Conservation (phyloP, 1,140 invertebrate species). For the Cylas formicarius region DNA sequence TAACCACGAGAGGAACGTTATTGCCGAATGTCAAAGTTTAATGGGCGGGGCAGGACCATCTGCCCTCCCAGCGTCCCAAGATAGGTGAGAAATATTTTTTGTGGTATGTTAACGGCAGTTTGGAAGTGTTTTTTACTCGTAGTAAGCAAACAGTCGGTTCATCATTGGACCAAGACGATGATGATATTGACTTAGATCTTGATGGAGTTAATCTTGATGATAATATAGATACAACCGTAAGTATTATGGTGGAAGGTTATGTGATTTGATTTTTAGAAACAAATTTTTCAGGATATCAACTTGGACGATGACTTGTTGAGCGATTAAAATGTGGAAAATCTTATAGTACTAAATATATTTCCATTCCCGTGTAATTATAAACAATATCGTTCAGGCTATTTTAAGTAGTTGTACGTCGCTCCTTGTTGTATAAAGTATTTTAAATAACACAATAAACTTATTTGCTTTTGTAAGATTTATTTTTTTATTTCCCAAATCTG, state of each 20-base stretch:
- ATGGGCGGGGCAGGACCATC: slow-evolving; percentile 26
- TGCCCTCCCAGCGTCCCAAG: background rate
- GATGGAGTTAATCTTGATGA: slow-evolving; percentile 56
- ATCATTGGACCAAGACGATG: slow-evolving; percentile 41
- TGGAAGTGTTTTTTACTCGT: slow-evolving; percentile 18
- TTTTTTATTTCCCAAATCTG: no score
- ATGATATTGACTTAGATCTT: slow-evolving; percentile 55
- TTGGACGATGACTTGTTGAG: slow-evolving; percentile 57
- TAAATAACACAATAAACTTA: no score
- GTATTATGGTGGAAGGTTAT: slow-evolving; percentile 21
- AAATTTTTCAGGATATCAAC: slow-evolving; percentile 52
- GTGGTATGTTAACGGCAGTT: background rate
- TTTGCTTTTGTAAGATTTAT: no score
- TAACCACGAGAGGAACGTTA: slow-evolving; percentile 63
- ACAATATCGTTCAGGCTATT: no score
- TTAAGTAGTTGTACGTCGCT: no score
- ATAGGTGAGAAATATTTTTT: slow-evolving; percentile 2
- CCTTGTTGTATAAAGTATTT: no score
- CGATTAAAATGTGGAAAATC: slow-evolving; percentile 37
- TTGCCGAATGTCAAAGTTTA: slow-evolving; percentile 54
- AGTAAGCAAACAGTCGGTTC: slow-evolving; percentile 19
- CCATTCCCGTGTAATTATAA: slow-evolving; percentile 21
- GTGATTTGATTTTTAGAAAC: background rate
- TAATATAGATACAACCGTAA: slow-evolving; percentile 58
- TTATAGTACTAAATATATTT: slow-evolving; percentile 2